Base-by-base conservation (phyloP, 2,888 invertebrate genomes). In the Tipula vernalis region DNA sequence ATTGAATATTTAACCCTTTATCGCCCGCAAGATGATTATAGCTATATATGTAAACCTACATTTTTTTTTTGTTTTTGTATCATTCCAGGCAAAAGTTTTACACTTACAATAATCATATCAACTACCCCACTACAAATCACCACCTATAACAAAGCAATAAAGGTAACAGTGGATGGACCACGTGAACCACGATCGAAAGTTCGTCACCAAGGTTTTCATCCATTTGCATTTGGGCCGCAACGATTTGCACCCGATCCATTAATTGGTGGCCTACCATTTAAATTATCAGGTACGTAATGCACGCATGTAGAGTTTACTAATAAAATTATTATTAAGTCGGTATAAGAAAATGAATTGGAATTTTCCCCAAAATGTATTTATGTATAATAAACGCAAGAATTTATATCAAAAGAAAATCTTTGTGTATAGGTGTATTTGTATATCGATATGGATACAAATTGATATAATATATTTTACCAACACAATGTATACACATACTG, bases 101-200 rank as follows among this genome's bases (percentile, higher is more conserved):
- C 97, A 83, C 92, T 99, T 90, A 98, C 98, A 89, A 99, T 99
- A 92, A 97, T 97, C 90, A 95, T 99, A 90, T 96, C 97, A 88
- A 97, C 98, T 87, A 95, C 95, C 86, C 99, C 99, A 8, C 97
- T 98, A 47, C 99, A 99, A 93, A 95, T 99, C 88, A 97, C 98
- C 87, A 97, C 98, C n/a, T 98, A 98, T 91, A 96, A 95, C 90
- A 99, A 99, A 92, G 99, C 99, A 88, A 99, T 99, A 92, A 99
- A 99, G 93, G 99, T 99, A 89, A 99, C 99, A 1, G 99, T 99
- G 88, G 99, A 99, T 91, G 99, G 99, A 87, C 99, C 99, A 0
- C 93, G 99, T 88, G 99, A 99, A 92, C 99, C 99, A 10, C 93
- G 99, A 89, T 98, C 98, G 89, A 98, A 98, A 94, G 96, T 97